These are phyloP conservation scores for Lasioglossum vierecki DNA, from an alignment of 2,888 invertebrate genomes.

Conservation along the genomic window DNA sequence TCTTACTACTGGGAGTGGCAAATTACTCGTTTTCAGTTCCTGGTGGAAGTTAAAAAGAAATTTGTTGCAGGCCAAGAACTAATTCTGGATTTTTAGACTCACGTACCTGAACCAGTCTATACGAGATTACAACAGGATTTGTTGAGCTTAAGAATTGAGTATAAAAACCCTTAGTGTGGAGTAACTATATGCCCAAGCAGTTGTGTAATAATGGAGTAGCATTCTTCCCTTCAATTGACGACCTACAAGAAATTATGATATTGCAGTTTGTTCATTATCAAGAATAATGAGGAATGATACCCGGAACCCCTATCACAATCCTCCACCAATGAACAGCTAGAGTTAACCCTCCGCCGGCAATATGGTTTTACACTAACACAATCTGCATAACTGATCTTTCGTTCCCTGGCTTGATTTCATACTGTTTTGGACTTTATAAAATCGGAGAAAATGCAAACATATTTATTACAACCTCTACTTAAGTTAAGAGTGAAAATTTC, in stretches of 20 bases:
- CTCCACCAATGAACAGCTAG: not conserved
- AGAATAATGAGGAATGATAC: not conserved
- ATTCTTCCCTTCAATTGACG: not conserved
- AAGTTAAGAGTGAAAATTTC: not conserved
- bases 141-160: not conserved
- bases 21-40: not conserved
- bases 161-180: not conserved
- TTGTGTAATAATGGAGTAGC: not conserved
- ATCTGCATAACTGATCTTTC: not conserved
- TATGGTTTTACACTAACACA: not conserved
- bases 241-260: not conserved
- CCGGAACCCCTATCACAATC: not conserved
- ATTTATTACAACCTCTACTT: not conserved
- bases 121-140: not conserved
- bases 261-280: not conserved
- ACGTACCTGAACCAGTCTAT: not conserved
- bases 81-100: not conserved
- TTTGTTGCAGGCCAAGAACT: not conserved
- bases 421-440: not conserved
- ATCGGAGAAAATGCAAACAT: not conserved
- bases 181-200: not conserved
- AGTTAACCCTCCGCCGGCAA: slow-evolving; percentile 1
- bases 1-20: not conserved
- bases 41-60: not conserved
- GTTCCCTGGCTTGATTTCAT: not conserved